Base-by-base conservation (phyloP, 2,797 vertebrate genomes). In the Lacerta bilineata region DNA sequence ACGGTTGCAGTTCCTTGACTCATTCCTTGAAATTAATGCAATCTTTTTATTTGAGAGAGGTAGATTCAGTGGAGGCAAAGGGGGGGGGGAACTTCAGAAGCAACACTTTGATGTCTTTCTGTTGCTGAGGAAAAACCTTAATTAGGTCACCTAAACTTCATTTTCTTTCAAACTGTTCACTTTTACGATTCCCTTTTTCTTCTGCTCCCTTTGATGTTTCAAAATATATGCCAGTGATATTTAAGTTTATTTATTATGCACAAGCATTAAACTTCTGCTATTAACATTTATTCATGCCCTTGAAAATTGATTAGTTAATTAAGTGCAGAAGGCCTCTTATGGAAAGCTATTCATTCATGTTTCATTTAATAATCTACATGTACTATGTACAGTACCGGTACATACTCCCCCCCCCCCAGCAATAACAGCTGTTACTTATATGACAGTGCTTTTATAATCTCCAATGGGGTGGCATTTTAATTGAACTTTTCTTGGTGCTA, bases 211-310 rank as follows among this genome's bases (percentile, higher is more conserved):
- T 97, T 96, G 94, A 95, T 96, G 88, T 96, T 95, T 96, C 93
- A 96, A 95, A 95, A 93, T 94, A 91, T 87, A 94, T 90, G 93
- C 92, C 89, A 94, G 86, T 95, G 93, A 94, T 95, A 93, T 94
- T 96, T 96, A 95, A 90, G 91, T 96, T 96, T 96, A 96, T 95
- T 97, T 97, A 95, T 96, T 97, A 95, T 97, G 95, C 93, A 95
- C 93, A 94, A 93, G 50, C 89, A 94, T 96, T 96, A 95, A 94
- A 96, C 88, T 94, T 96, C 95, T 95, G 90, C 91, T 95, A 94
- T 95, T 97, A 96, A 95, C 96, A 96, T 96, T 96, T 96, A 96
- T 92, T 95, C 93, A 88, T 88, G 93, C 90, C 81, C 93, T 96
- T 95, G 91, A 95, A 95, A 96, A 96, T 92, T 93, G 95, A 96